These are phyloP conservation scores for Orius insidiosus DNA, from an alignment of 1,140 invertebrate genomes.

Conservation along the genomic window DNA sequence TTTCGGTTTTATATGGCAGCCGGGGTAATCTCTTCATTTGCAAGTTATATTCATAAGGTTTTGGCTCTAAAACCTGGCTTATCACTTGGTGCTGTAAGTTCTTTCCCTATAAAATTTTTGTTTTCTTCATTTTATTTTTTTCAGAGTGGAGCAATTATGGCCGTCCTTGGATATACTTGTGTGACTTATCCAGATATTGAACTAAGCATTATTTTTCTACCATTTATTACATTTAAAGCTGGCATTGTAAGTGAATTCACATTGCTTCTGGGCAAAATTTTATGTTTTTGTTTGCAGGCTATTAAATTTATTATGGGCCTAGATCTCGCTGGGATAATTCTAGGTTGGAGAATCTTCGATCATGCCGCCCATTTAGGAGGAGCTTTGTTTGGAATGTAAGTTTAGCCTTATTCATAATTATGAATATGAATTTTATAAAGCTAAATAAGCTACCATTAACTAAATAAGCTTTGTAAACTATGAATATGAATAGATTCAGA, in stretches of 20 bases:
- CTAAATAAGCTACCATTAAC: too few species aligned
- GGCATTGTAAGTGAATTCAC: conserved; percentile 44
- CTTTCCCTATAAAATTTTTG: too few species aligned
- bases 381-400: conserved; percentile 73
- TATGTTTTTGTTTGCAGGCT: conserved; percentile 38
- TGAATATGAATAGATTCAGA: too few species aligned
- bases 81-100: conserved; percentile 66
- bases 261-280: too few species aligned
- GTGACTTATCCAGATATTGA: conserved; percentile 66
- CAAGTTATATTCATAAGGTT: conserved; percentile 67
- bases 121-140: too few species aligned
- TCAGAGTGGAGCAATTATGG: conserved; percentile 88
- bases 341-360: conserved; percentile 87
- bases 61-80: conserved; percentile 41
- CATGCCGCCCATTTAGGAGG: conserved; percentile 97
- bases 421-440: too few species aligned
- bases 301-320: conserved; percentile 70
- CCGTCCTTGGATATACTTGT: conserved; percentile 71
- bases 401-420: too few species aligned
- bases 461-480: too few species aligned
- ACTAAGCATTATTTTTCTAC: conserved; percentile 79
- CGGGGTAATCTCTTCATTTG: conserved; percentile 72
- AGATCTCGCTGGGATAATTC: conserved; percentile 60
- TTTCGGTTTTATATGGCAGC: conserved; percentile 70
- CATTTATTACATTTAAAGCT: conserved; percentile 73